Percentiles rank a stretch among this genome's conserved stretches.
These are phyloP conservation scores for Diarsia dahlii DNA, from an alignment of 2,888 invertebrate species.

Conservation along the genomic window DNA sequence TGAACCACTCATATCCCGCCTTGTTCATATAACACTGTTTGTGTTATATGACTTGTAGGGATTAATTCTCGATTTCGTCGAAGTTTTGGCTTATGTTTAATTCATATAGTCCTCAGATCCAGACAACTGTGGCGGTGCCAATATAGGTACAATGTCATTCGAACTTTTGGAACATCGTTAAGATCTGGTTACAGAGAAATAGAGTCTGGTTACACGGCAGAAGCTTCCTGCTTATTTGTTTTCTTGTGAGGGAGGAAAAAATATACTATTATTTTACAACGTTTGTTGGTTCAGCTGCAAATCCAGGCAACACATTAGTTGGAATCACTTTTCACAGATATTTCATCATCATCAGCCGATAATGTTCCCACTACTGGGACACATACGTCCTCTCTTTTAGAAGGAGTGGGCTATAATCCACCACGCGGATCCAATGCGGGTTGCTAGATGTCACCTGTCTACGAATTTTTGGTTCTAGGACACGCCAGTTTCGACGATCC, in stretches of 20 bases:
- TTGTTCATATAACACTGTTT: constrained; percentile 30
- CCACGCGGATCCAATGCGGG: too few relatives aligned
- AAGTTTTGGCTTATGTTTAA: constrained; percentile 73
- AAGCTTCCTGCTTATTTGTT: neutral
- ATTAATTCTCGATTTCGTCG: constrained; percentile 72
- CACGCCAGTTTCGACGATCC: too few relatives aligned
- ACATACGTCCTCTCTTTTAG: too few relatives aligned
- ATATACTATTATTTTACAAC: neutral
- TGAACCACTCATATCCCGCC: constrained; percentile 61
- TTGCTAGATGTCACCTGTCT: too few relatives aligned
- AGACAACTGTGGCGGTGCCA: constrained; percentile 65
- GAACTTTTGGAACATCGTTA: constrained; percentile 38
- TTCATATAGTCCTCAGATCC: constrained; percentile 68
- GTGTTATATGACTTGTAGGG: constrained; percentile 61
- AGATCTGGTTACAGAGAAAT: constrained; percentile 17
- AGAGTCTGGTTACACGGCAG: neutral
- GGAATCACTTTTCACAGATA: neutral
- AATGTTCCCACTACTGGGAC: too few relatives aligned
- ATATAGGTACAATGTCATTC: constrained; percentile 62
- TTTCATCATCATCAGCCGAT: too few relatives aligned
- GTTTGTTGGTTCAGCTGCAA: neutral
- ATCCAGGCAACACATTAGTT: neutral
- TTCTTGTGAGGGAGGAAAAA: neutral
- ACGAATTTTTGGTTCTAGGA: too few relatives aligned
- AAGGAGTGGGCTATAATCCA: too few relatives aligned